These are phyloP conservation scores for Mizuhopecten yessoensis DNA, from an alignment of 1,140 invertebrate species.

Conservation along the genomic window DNA sequence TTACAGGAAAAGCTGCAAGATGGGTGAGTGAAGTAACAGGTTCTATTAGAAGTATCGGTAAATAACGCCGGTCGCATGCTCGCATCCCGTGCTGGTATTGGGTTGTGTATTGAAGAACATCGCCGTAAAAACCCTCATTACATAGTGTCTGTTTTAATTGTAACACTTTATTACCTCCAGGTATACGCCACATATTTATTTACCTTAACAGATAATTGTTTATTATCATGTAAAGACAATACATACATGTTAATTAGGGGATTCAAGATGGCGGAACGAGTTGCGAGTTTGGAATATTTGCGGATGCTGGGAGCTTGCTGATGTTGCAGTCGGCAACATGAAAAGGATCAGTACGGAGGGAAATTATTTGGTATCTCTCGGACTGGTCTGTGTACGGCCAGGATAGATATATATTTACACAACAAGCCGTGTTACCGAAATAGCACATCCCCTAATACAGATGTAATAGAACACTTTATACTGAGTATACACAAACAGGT, in stretches of 20 bases:
- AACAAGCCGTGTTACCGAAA: not conserved
- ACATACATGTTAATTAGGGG: slow-evolving; percentile 25
- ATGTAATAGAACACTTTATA: not conserved
- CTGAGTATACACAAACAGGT: too few relatives aligned
- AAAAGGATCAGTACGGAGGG: not conserved
- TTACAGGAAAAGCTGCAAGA: not conserved
- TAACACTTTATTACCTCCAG: not conserved
- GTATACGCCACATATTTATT: not conserved
- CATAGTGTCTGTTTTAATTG: not conserved
- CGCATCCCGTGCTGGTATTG: not conserved
- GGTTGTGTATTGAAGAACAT: not conserved
- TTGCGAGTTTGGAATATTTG: slow-evolving; percentile 38
- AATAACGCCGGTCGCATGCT: not conserved
- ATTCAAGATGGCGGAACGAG: slow-evolving; percentile 31
- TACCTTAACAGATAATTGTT: not conserved
- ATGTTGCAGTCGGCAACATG: slow-evolving; percentile 15
- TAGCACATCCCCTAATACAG: not conserved
- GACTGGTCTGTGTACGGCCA: not conserved
- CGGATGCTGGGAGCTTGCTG: slow-evolving; percentile 16
- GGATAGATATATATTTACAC: not conserved
- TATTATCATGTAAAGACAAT: not conserved
- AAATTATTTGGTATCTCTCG: not conserved
- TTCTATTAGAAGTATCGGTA: not conserved
- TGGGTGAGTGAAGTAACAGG: slow-evolving; percentile 24
- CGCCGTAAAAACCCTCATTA: not conserved